Base-by-base conservation (phyloP, 2,113 vertebrate genomes). In the Cololabis saira region DNA sequence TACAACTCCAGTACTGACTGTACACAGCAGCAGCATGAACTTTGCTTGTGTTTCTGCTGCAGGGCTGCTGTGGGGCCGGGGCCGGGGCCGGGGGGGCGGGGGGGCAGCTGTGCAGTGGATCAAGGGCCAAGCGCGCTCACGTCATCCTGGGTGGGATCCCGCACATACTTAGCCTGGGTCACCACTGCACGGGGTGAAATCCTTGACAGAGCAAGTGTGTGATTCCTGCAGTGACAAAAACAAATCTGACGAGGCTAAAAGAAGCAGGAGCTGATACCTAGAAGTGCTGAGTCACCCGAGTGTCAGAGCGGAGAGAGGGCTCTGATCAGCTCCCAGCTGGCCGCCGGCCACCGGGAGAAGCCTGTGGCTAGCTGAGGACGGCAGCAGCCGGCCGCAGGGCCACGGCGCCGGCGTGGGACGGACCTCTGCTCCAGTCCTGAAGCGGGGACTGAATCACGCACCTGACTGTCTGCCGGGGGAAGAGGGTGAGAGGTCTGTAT, bases 371-470 rank as follows among this genome's bases (percentile, higher is more conserved):
- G 60, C 69, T 61, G 55, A 75, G 61, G 84, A 83, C 78, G 80
- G 71, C 84, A 83, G 72, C 87, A 73, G 11, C 45, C 67, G 33
- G 43, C 61, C 52, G 48, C 68, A 58, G 45, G 37, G 9, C 52
- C 8, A 53, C 60, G 61, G 44, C 50, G 50, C 63, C 61, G 59
- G 47, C 78, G 80, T 44, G 55, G 71, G 73, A 85, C 71, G 71
- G 19, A 57, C 37, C 50, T 52, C 83, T 63, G 78, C 70, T 71
- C 54, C n/a, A 61, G 55, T 57, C 76, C 24, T 27, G n/a, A n/a
- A n/a, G n/a, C 58, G 74, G 64, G 51, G 91, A 92, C 67, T 90
- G 85, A 92, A 74, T 63, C 50, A 40, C 83, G 88, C 92, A 92
- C 90, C 92, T 93, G 92, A 87, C 85, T 73, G 64, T 82, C 83